Conservation (phyloP, 2,888 invertebrate genomes). For the Heliconius ethilla region DNA sequence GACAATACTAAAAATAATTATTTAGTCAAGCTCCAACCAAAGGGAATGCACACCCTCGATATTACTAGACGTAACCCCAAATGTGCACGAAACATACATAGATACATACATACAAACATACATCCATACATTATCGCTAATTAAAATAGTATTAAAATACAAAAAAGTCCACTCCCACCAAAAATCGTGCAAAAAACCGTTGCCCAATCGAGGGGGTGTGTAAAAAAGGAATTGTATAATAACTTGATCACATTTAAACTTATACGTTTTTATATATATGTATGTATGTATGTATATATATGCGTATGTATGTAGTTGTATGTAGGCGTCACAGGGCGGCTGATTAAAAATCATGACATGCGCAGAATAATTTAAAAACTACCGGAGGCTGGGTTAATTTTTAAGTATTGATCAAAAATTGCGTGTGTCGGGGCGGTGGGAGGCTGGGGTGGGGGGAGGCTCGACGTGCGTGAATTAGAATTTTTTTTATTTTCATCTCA, state of each 20-base stretch:
- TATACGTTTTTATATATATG: slow-evolving; percentile 53
- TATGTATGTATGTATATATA: slow-evolving; percentile 48
- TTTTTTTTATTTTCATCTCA: slow-evolving; percentile 51
- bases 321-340: slow-evolving; percentile 72
- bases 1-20: not conserved
- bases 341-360: slow-evolving; percentile 83
- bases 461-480: slow-evolving; percentile 75
- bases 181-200: slow-evolving; percentile 42
- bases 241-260: slow-evolving; percentile 59
- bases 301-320: slow-evolving; percentile 50
- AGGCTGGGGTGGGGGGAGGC: slow-evolving; percentile 47
- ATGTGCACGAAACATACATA: not conserved
- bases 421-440: slow-evolving; percentile 62
- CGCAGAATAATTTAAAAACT: slow-evolving; percentile 82
- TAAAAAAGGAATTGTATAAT: slow-evolving; percentile 53
- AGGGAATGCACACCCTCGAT: not conserved
- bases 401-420: slow-evolving; percentile 83
- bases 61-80: not conserved
- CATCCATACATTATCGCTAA: slow-evolving; percentile 2
- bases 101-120: not conserved
- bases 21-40: not conserved
- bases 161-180: slow-evolving; percentile 34
- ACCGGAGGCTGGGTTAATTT: slow-evolving; percentile 80
- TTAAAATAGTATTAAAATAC: slow-evolving; percentile 22
- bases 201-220: slow-evolving; percentile 44